A percentile compares a stretch with the other conserved stretches of the same genome.
Evolutionary conservation across 2,113 vertebrate genomes (phyloP).

Genomic region (Rhizomys pruinosus): DNA sequence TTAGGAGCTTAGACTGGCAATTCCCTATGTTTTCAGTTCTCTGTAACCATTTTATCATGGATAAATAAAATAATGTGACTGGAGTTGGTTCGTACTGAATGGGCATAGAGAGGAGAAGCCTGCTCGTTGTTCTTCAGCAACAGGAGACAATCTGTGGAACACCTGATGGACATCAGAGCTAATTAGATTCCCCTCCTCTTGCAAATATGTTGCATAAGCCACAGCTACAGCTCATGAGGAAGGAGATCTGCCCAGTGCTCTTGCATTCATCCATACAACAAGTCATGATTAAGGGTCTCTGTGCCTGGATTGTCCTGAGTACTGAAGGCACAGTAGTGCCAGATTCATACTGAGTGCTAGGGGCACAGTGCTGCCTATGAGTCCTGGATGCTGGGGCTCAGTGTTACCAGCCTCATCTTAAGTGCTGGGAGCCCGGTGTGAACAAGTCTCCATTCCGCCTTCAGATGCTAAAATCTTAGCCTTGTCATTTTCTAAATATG

Average conservation of each 20-base stretch:
- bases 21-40: background rate
- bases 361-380: background rate
- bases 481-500: background rate
- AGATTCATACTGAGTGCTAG: background rate
- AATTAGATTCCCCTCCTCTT: background rate
- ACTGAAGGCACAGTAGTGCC: background rate
- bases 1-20: background rate
- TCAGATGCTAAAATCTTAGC: background rate
- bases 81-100: background rate
- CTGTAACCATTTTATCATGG: background rate
- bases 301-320: background rate
- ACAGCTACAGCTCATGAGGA: background rate
- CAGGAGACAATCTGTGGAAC: background rate
- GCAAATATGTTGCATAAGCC: background rate
- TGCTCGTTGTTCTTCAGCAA: slow-evolving; percentile 22
- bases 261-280: background rate
- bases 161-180: background rate
- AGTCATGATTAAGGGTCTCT: background rate
- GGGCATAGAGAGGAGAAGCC: background rate
- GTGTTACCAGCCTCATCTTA: background rate
- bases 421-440: background rate
- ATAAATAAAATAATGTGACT: background rate
- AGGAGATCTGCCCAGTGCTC: too few relatives aligned
- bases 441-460: background rate
- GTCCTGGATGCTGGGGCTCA: background rate